These are phyloP conservation scores for Exephanes ischioxanthus DNA, from an alignment of 2,888 invertebrate species.

Conservation along the genomic window DNA sequence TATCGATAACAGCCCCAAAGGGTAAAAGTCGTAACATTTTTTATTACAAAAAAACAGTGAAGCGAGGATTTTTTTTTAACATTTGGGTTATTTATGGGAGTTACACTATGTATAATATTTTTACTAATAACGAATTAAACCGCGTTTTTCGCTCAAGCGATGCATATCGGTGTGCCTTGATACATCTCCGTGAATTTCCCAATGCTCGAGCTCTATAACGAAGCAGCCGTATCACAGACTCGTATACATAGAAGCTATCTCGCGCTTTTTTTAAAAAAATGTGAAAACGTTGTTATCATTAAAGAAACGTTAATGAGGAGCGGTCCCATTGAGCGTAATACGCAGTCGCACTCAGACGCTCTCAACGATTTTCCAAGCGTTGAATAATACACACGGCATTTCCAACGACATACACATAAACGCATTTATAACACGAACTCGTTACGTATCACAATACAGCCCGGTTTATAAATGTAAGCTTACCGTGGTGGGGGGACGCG, in stretches of 20 bases:
- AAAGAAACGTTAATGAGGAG: slow-evolving; percentile 59
- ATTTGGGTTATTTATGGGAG: background rate
- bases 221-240: slow-evolving; percentile 23
- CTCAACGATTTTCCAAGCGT: slow-evolving; percentile 30
- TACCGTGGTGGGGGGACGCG: background rate
- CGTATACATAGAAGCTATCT: background rate
- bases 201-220: slow-evolving; percentile 27
- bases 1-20: background rate
- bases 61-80: background rate
- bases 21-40: background rate
- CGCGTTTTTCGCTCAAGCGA: background rate
- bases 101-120: background rate
- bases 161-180: background rate
- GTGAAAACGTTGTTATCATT: slow-evolving; percentile 39
- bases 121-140: background rate
- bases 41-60: background rate
- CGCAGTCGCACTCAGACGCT: slow-evolving; percentile 20
- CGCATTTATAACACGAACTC: slow-evolving; percentile 52
- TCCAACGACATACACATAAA: slow-evolving; percentile 38
- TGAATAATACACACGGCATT: slow-evolving; percentile 46
- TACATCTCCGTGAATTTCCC: background rate
- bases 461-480: slow-evolving; percentile 40
- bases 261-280: background rate
- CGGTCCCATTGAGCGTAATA: slow-evolving; percentile 32
- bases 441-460: slow-evolving; percentile 54